These are phyloP conservation scores for Suncus etruscus DNA, from an alignment of 2,113 vertebrate species.

Conservation along the genomic window DNA sequence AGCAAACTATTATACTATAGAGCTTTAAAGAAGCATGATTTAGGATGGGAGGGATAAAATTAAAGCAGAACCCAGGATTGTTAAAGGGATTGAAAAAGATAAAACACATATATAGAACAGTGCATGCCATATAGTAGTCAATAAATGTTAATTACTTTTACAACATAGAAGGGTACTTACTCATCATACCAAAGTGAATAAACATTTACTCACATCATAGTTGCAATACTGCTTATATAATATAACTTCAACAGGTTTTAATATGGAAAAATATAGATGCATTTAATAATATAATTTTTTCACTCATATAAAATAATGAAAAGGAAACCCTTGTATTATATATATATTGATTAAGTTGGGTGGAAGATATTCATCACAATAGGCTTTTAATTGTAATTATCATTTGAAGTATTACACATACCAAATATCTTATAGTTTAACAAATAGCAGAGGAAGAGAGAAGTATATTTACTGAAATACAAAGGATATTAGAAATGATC, in stretches of 20 bases:
- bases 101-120: background rate
- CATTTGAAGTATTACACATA: constrained; percentile 38
- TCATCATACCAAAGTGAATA: background rate
- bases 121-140: background rate
- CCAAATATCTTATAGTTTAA: background rate
- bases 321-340: too few species aligned
- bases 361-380: background rate
- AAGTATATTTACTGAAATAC: background rate
- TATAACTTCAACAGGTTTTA: constrained; percentile 9
- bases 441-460: background rate
- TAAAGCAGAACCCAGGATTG: background rate
- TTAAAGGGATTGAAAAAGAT: background rate
- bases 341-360: background rate
- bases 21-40: background rate
- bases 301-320: too few species aligned
- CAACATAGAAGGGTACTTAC: background rate
- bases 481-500: background rate
- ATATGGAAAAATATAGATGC: background rate
- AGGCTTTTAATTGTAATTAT: constrained; percentile 31
- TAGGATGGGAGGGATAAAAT: background rate
- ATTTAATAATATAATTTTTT: background rate
- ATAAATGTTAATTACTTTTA: background rate
- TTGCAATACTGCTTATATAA: background rate
- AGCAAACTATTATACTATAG: background rate
- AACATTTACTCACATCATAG: background rate